Conservation (phyloP, 2,113 vertebrate species). For the Microtus oregoni region DNA sequence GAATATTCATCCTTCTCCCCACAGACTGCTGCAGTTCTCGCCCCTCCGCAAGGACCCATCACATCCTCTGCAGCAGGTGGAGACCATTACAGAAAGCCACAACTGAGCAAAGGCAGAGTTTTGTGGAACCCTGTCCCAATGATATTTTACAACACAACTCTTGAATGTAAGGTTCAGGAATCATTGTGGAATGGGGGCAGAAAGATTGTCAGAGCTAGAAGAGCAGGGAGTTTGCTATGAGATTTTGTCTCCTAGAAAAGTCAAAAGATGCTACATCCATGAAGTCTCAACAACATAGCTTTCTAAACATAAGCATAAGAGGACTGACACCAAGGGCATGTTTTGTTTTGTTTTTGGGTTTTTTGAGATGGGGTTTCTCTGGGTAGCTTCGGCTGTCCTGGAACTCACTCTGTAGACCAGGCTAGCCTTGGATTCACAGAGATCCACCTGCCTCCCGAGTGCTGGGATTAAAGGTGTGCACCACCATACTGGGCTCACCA, state of each 20-base stretch:
- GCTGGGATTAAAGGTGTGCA: neutral
- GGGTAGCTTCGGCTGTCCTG: neutral
- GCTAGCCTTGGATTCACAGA: neutral
- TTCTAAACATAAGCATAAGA: neutral
- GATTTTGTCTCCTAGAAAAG: neutral
- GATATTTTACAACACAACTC: neutral
- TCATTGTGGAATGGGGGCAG: neutral
- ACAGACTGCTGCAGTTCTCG: neutral
- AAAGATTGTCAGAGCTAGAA: neutral
- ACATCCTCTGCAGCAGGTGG: neutral
- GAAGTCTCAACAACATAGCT: neutral
- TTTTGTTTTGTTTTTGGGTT: neutral
- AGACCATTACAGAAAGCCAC: neutral
- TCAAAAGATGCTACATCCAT: neutral
- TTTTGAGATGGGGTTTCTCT: neutral
- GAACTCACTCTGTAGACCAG: neutral
- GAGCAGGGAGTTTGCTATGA: neutral
- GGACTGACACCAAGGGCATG: neutral
- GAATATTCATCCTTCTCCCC: neutral
- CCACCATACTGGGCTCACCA: neutral
- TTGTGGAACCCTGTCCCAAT: neutral
- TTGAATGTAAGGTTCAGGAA: neutral
- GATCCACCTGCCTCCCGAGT: no score
- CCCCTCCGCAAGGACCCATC: neutral
- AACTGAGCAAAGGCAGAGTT: neutral